Percentiles rank a stretch among this genome's conserved stretches.
Conservation (phyloP, 2,113 vertebrate genomes). For the Conger conger region DNA sequence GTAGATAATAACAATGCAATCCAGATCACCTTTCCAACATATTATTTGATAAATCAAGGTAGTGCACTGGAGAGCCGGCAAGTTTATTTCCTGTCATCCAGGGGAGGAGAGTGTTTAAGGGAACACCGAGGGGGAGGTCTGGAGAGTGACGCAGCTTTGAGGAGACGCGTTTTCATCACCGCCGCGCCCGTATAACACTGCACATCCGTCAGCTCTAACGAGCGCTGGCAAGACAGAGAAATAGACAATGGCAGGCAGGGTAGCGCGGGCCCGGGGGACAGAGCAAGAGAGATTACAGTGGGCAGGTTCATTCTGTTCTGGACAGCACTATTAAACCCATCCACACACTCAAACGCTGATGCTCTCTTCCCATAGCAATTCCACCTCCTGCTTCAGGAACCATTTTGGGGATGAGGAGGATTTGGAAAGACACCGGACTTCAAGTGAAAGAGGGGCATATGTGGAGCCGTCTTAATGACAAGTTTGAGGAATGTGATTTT, state of each 20-base stretch:
- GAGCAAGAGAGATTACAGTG: background rate
- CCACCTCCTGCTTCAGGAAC: too few relatives aligned
- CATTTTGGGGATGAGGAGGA: background rate
- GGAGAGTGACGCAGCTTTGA: background rate
- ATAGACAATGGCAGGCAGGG: background rate
- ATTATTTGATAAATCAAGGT: too few relatives aligned
- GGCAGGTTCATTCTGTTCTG: constrained; percentile 3
- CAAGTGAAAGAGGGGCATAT: background rate
- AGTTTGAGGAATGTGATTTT: background rate
- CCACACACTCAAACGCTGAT: background rate
- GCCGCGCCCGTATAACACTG: background rate
- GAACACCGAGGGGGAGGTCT: too few relatives aligned
- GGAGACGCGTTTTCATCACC: background rate
- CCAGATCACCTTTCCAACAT: too few relatives aligned
- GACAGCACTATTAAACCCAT: background rate
- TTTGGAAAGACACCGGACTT: background rate
- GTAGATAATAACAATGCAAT: background rate
- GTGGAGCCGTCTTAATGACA: background rate
- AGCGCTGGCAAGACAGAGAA: background rate
- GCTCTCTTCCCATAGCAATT: background rate
- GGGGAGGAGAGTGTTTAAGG: too few relatives aligned
- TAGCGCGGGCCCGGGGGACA: background rate
- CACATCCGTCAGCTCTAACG: constrained; percentile 6
- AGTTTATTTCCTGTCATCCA: too few relatives aligned
- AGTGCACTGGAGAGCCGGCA: too few relatives aligned